Percentiles rank a stretch among this genome's conserved stretches.
phyloP scores from a whole-genome alignment of 2,888 invertebrate species.

The Prostheceraeus crozeri region DNA sequence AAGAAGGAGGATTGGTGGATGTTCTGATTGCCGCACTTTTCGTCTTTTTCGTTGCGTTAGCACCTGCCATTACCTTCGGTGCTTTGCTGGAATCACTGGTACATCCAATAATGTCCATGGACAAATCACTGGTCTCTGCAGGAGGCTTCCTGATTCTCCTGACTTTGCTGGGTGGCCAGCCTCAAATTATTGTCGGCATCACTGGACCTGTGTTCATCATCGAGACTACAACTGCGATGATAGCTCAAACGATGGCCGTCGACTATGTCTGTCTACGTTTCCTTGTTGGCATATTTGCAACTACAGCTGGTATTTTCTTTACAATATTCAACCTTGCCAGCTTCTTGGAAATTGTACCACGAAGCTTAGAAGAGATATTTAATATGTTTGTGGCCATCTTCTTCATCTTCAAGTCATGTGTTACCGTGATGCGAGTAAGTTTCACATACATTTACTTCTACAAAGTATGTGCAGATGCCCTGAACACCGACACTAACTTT shows the following conservation, averaged over 20 bases:
- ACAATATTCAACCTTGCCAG: constrained; percentile 29
- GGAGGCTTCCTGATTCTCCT: constrained; percentile 35
- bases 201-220: constrained; percentile 39
- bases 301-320: constrained; percentile 27
- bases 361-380: constrained; percentile 37
- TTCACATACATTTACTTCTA: no score
- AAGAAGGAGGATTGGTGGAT: constrained; percentile 8
- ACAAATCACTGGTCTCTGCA: constrained; percentile 24
- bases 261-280: constrained; percentile 26
- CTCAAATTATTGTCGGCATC: constrained; percentile 33
- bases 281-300: constrained; percentile 30
- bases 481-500: no score
- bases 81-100: constrained; percentile 29
- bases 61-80: constrained; percentile 37
- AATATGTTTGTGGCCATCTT: constrained; percentile 37
- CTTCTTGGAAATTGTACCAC: constrained; percentile 10
- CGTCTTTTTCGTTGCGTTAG: constrained; percentile 35
- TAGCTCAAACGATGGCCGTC: not conserved
- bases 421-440: constrained; percentile 32
- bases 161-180: constrained; percentile 34
- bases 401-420: constrained; percentile 28
- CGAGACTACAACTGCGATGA: constrained; percentile 30
- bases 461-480: no score
- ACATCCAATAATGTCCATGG: constrained; percentile 24
- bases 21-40: constrained; percentile 35